Evolutionary conservation across 2,888 invertebrate species (phyloP).

Genomic region (Acleris cristana): DNA sequence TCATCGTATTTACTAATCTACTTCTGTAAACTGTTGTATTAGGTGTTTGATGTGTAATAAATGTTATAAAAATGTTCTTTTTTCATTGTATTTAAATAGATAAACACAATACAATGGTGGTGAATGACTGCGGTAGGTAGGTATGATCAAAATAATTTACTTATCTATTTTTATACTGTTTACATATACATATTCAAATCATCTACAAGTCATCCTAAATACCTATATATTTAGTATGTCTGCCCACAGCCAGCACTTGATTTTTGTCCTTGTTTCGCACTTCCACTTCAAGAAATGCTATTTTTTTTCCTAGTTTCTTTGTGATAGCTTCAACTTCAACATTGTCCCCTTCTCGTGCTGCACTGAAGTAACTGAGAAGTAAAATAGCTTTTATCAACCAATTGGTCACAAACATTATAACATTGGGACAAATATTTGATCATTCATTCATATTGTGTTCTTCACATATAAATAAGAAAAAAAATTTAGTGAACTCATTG

Average conservation of each 20-base stretch:
- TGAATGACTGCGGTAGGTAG: too few relatives aligned
- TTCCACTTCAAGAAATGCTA: conserved; percentile 93
- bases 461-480: too few relatives aligned
- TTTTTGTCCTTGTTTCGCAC: conserved; percentile 90
- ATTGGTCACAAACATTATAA: background rate
- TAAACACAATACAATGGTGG: background rate
- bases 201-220: conserved; percentile 43
- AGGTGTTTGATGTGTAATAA: conserved; percentile 19
- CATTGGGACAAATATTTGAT: too few relatives aligned
- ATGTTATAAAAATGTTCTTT: conserved; percentile 1
- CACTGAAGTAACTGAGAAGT: conserved; percentile 88
- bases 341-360: conserved; percentile 90
- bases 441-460: too few relatives aligned
- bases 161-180: background rate
- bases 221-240: conserved; percentile 90
- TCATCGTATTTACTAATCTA: background rate
- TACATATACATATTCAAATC: conserved; percentile 14
- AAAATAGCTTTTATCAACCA: background rate
- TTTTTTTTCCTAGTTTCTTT: conserved; percentile 88
- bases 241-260: conserved; percentile 90
- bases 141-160: conserved; percentile 11
- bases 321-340: conserved; percentile 91
- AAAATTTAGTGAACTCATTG: too few relatives aligned
- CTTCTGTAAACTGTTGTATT: conserved; percentile 9
- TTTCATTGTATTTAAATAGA: background rate